Percentiles rank a stretch among this genome's conserved stretches.
Conservation (phyloP, 37 sponge, comb jelly and placozoan genomes). For the Chondrilla cf. caribensis region DNA sequence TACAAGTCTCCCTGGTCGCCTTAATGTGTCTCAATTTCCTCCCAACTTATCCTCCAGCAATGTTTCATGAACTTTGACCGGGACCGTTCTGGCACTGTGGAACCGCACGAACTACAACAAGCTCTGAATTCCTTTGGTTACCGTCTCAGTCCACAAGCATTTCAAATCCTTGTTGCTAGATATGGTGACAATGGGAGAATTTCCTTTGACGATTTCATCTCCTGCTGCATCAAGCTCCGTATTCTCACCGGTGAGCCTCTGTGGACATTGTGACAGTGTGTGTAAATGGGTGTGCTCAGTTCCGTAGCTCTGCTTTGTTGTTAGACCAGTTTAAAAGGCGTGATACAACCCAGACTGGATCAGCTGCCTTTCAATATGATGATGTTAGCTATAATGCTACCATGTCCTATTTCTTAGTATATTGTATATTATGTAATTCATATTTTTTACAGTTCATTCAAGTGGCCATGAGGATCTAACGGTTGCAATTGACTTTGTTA, state of each 20-base stretch:
- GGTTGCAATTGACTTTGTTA: no score
- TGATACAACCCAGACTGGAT: conserved; percentile 65
- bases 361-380: conserved; percentile 71
- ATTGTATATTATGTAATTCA: no score
- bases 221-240: conserved; percentile 59
- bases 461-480: no score
- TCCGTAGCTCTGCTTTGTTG: no score
- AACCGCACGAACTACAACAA: conserved; percentile 72
- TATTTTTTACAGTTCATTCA: no score
- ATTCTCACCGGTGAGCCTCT: conserved; percentile 64
- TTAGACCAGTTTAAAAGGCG: conserved; percentile 67
- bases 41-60: no score
- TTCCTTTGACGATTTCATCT: conserved; percentile 78
- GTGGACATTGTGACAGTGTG: no score
- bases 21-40: no score
- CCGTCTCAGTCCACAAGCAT: conserved; percentile 58
- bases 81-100: conserved; percentile 77
- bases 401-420: no score
- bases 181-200: conserved; percentile 61
- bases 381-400: conserved; percentile 40
- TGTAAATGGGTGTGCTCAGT: no score
- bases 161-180: conserved; percentile 45
- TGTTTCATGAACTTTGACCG: conserved; percentile 65
- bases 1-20: no score
- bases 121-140: conserved; percentile 73